Evolutionary conservation across 2,113 vertebrate genomes (phyloP), one percentile per base, ranked within the genome.

Genomic region (Murina feae): DNA sequence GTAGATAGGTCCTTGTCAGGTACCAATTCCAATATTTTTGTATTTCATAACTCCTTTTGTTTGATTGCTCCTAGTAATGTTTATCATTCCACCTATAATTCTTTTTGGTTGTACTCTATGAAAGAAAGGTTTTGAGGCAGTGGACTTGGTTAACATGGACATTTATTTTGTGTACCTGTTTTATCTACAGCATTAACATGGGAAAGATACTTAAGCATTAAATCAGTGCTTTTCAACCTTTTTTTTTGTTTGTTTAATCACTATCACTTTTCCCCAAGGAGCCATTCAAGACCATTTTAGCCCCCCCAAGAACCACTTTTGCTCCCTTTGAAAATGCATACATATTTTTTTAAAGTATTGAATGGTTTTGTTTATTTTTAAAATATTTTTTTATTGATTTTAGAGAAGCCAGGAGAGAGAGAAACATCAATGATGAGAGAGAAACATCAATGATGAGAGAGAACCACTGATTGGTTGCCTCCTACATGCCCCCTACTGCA

Each of bases 41-140:
- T 58, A 76, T 72, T 95, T 47, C 3, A 18, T 55, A 78, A 55
- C 17, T 76, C 92, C 94, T 96, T 30, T 91, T 95, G 63, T 30
- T 92, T 10, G 18, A 4, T 91, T 1, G 76, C 4, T 86, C 21
- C 9, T 89, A 51, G 16, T 94, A 85, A 65, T 80, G 14, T 83
- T 80, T 90, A 42, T 89, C 28, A 9, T 90, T 96, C 6, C 9
- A 20, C 17, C 71, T 88, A 1, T 81, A 58, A 81, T 49, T 83
- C 5, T 71, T 80, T 72, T 47, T 90, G 18, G 3, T 92, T 69
- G 1, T 80, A 58, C 32, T 83, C 35, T 84, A 6, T 88, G 35
- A 44, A 79, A 79, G 47, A 89, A 89, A 4, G 68, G 3, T 47
- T 90, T 95, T 76, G 28, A 85, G 44, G 35, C 17, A 90, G 12